phyloP scores from a whole-genome alignment of 2,113 vertebrate genomes.

The Pachycephala philippinensis region DNA sequence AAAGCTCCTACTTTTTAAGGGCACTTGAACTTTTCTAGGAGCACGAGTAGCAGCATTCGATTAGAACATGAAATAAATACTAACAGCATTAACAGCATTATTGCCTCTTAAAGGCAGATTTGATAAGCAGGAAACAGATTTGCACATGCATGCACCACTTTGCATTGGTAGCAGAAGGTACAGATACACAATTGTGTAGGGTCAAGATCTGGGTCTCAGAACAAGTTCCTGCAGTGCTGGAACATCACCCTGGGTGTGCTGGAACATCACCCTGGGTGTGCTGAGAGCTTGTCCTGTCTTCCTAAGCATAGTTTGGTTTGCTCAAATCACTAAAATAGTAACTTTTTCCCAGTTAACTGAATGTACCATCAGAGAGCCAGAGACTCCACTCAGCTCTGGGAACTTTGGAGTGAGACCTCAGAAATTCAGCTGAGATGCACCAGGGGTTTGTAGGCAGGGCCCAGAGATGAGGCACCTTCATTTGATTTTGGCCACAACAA shows the following conservation, averaged over 20 bases:
- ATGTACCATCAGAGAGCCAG: background rate
- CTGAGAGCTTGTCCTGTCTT: background rate
- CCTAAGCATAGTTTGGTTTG: background rate
- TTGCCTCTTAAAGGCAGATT: background rate
- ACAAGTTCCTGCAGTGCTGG: background rate
- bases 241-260: background rate
- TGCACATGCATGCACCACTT: background rate
- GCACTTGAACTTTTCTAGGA: background rate
- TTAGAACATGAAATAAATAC: background rate
- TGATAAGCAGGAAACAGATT: background rate
- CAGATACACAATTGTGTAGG: rapidly evolving
- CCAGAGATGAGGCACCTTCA: background rate
- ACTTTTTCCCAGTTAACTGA: background rate
- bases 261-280: background rate
- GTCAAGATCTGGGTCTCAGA: background rate
- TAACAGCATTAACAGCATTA: background rate
- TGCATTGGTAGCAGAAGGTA: background rate
- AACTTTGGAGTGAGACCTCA: background rate
- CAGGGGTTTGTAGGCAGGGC: background rate
- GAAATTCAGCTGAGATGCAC: background rate
- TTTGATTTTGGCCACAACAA: background rate
- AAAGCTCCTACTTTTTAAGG: background rate
- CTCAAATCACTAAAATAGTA: background rate
- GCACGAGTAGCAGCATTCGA: rapidly evolving
- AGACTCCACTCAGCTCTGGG: background rate